Evolutionary conservation across 2,888 invertebrate species (phyloP), one percentile per base, ranked within the genome.

Genomic region (Oscheius sp.): DNA sequence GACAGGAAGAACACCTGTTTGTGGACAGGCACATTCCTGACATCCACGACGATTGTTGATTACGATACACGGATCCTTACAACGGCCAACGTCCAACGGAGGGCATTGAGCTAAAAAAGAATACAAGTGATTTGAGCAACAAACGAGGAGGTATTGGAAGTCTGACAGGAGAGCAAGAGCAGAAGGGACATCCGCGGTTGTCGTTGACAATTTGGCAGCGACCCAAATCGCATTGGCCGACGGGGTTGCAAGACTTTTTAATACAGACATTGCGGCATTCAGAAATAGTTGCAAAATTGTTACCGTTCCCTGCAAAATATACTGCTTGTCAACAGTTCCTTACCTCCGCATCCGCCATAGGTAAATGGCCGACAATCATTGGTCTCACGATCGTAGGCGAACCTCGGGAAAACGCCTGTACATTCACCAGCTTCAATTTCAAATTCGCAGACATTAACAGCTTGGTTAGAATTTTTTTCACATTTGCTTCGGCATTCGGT

Each of bases 311-410:
- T 66, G 70, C 9, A 57, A 69, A n/a, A n/a, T n/a, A n/a, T n/a
- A n/a, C n/a, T n/a, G 86, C 78, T 83, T 88, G 41, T 87, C 77
- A n/a, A 62, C 47, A 71, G 75, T 75, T 24, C 28, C 41, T 3
- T n/a, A 47, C 82, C 85, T 54, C 83, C 84, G 66, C 85, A 85
- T 36, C 85, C 85, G 56, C 82, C 81, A 66, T 85, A 85, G 51
- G 78, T 76, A 72, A 85, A 86, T 38, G 71, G 68, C 14, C 73
- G 72, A 67, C 85, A 85, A 47, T 78, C 76, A 26, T 54, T 54
- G n/a, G 71, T 57, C 22, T 77, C 77, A 9, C 62, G 26, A 54
- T 77, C 77, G 47, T 74, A 77, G 12, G 74, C 77, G 49, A 72
- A 77, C 24, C 77, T 45, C 26, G 74, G 71, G 56, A 67, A 67